Conservation (phyloP, 2,113 vertebrate genomes). For the Halcyon malimbica region DNA sequence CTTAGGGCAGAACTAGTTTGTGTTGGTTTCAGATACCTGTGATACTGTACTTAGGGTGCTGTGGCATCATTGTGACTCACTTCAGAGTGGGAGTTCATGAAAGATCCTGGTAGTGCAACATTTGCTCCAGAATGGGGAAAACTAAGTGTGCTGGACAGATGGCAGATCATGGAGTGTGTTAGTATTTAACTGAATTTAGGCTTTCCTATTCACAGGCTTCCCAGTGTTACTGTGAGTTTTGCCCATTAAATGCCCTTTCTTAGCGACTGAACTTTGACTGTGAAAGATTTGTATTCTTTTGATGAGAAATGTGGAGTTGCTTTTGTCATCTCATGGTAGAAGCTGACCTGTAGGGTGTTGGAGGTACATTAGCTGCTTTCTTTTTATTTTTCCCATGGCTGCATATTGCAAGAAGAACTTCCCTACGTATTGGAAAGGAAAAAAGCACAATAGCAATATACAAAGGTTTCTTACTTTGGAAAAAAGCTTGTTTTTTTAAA, state of each 20-base stretch:
- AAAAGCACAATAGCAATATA: too few species aligned
- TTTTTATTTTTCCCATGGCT: not conserved
- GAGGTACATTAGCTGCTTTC: not conserved
- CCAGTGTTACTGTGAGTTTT: not conserved
- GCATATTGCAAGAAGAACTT: not conserved
- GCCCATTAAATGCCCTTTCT: not conserved
- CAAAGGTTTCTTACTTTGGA: not conserved
- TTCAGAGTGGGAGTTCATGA: not conserved
- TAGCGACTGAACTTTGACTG: not conserved
- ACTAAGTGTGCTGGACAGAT: not conserved
- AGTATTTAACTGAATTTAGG: not conserved
- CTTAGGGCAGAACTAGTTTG: not conserved
- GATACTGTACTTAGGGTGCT: fast-evolving
- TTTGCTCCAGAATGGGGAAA: not conserved
- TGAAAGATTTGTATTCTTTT: not conserved
- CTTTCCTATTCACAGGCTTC: not conserved
- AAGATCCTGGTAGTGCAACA: not conserved
- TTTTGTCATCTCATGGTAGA: not conserved
- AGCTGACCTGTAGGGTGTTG: not conserved
- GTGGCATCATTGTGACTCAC: not conserved
- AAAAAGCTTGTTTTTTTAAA: not conserved
- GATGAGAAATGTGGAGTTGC: not conserved
- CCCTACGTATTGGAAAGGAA: too few species aligned
- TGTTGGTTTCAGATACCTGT: not conserved
- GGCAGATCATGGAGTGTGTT: not conserved